Percentiles rank a stretch among this genome's conserved stretches.
Conservation (phyloP, 1,140 invertebrate genomes). For the Orius laevigatus region DNA sequence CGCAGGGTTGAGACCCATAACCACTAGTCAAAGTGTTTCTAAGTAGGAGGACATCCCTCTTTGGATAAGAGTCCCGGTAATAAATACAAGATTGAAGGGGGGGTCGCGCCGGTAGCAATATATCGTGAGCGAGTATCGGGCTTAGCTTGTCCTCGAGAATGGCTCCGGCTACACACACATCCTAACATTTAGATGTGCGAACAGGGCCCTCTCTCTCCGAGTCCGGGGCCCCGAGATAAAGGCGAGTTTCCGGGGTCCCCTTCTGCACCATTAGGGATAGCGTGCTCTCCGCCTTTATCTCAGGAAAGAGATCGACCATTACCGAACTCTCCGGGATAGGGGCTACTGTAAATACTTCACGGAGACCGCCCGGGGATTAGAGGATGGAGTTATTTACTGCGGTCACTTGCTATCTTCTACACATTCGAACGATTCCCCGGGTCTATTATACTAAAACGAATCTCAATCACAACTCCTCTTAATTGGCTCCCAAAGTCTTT, state of each 20-base stretch:
- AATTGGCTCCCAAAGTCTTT: too few species aligned
- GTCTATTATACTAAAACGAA: too few species aligned
- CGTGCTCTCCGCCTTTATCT: constrained; percentile 9
- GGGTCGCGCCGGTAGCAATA: not conserved
- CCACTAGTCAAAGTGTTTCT: constrained; percentile 5
- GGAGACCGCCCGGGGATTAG: constrained; percentile 6
- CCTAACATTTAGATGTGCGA: constrained; percentile 5
- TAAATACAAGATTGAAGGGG: constrained; percentile 8
- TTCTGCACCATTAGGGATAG: constrained; percentile 12
- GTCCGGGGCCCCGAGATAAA: constrained; percentile 3
- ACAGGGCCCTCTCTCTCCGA: constrained; percentile 1
- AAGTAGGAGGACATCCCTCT: not conserved
- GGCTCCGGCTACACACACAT: constrained; percentile 1
- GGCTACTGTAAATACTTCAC: constrained; percentile 11
- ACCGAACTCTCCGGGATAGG: constrained; percentile 9
- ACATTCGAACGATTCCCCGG: too few species aligned
- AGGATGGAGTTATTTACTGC: constrained; percentile 11
- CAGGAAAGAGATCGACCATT: constrained; percentile 7
- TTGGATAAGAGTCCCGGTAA: constrained; percentile 4
- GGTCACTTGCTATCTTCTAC: too few species aligned
- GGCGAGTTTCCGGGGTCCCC: constrained; percentile 10
- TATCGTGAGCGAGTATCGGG: not conserved
- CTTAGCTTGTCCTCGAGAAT: not conserved
- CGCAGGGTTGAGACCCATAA: not conserved
- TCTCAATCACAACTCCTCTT: too few species aligned